A percentile compares a stretch with the other conserved stretches of the same genome.
These are phyloP conservation scores for Myotis myotis DNA, from an alignment of 2,797 vertebrate species.

Conservation along the genomic window DNA sequence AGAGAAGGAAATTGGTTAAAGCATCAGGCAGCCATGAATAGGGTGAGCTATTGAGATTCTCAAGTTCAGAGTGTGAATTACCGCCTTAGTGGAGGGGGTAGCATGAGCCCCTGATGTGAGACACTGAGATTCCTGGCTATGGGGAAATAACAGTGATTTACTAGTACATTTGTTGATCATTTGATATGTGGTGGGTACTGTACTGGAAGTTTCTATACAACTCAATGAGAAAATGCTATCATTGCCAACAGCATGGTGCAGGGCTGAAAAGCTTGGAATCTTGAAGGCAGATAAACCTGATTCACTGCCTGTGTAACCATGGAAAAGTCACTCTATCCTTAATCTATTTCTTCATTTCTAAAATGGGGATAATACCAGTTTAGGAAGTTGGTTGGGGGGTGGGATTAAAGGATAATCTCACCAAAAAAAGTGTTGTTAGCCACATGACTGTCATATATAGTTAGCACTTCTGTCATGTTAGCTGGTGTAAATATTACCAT, in stretches of 20 bases:
- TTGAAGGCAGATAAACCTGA: not conserved
- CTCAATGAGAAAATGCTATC: not conserved
- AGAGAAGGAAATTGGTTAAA: not conserved
- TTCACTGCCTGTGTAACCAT: not conserved
- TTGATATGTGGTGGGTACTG: not conserved
- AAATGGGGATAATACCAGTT: not conserved
- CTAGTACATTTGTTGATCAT: not conserved
- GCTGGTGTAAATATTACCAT: not conserved
- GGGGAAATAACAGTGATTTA: not conserved
- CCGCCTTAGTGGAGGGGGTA: not conserved
- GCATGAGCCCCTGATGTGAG: not conserved
- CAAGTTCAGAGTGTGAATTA: not conserved
- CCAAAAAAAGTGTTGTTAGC: not conserved
- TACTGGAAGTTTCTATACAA: not conserved
- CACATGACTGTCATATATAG: fast-evolving
- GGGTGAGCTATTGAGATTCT: not conserved
- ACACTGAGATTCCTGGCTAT: not conserved
- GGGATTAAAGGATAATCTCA: not conserved
- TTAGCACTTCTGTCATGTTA: not conserved
- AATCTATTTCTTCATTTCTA: not conserved
- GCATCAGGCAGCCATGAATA: not conserved
- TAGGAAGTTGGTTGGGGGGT: not conserved
- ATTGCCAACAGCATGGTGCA: not conserved
- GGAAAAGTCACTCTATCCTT: not conserved
- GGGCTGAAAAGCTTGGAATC: not conserved